Evolutionary conservation across 2,888 invertebrate species (phyloP).

Genomic region (Caenorhabditis becei): DNA sequence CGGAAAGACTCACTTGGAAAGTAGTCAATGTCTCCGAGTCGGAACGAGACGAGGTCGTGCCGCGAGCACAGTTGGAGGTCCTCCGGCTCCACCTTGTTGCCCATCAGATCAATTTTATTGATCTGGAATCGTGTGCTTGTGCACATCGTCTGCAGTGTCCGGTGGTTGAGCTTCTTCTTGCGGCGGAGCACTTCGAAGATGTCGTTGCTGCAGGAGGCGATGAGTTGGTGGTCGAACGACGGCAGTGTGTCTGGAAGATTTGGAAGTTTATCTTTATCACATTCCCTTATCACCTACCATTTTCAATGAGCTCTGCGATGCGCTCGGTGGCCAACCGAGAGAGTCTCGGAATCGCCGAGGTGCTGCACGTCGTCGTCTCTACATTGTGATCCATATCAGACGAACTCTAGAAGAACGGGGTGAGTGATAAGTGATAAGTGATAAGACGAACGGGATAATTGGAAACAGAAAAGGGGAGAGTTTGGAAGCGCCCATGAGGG

Average conservation of each 20-base stretch:
- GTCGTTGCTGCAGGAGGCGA: conserved; percentile 58
- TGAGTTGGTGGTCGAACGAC: conserved; percentile 33
- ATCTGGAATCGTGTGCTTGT: conserved; percentile 39
- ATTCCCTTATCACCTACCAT: conserved; percentile 20
- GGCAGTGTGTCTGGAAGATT: conserved; percentile 45
- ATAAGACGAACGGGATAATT: neutral
- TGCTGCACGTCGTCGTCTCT: conserved; percentile 34
- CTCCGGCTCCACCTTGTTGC: conserved; percentile 36
- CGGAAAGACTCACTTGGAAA: conserved; percentile 27
- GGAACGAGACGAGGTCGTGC: conserved; percentile 48
- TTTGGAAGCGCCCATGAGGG: neutral
- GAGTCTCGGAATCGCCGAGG: conserved; percentile 44
- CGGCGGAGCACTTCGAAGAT: conserved; percentile 56
- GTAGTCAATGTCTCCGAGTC: conserved; percentile 56
- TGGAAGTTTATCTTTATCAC: neutral
- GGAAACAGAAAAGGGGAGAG: neutral
- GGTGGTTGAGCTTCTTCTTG: conserved; percentile 40
- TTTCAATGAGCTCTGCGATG: conserved; percentile 51
- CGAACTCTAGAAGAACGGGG: conserved; percentile 25
- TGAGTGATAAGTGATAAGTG: neutral
- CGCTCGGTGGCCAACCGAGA: conserved; percentile 46
- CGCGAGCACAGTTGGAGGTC: conserved; percentile 44
- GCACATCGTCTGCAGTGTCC: conserved; percentile 45
- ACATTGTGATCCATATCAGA: conserved; percentile 64
- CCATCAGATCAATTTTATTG: conserved; percentile 61